phyloP scores from a whole-genome alignment of 1,140 invertebrate species.

The Sitophilus oryzae region DNA sequence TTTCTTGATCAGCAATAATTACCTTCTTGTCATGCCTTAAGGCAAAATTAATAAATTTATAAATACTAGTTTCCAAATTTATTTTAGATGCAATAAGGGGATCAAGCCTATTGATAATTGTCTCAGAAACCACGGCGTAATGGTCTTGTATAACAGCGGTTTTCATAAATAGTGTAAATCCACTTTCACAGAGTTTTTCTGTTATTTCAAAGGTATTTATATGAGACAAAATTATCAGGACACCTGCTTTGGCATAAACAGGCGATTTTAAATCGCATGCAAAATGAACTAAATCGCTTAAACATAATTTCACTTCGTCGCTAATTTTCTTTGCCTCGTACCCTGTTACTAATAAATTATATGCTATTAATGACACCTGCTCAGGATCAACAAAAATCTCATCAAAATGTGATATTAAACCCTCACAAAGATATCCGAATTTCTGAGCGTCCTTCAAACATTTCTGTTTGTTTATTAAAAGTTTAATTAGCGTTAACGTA shows the following conservation, averaged over 20 bases:
- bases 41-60: conserved; percentile 44
- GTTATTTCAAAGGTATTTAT: conserved; percentile 52
- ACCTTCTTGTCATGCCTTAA: conserved; percentile 41
- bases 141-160: conserved; percentile 44
- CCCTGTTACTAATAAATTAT: conserved; percentile 47
- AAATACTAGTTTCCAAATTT: conserved; percentile 36
- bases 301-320: conserved; percentile 39
- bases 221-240: conserved; percentile 48
- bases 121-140: conserved; percentile 45
- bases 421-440: conserved; percentile 18
- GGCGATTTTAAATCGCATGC: conserved; percentile 38
- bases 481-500: neutral
- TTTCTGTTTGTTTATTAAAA: neutral
- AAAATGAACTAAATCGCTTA: conserved; percentile 38
- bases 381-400: conserved; percentile 60
- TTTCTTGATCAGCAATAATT: conserved; percentile 12
- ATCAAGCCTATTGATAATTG: conserved; percentile 45
- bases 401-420: conserved; percentile 31
- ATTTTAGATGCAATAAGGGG: conserved; percentile 24
- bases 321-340: conserved; percentile 14
- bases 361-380: conserved; percentile 51
- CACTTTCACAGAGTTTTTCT: conserved; percentile 36
- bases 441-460: neutral
- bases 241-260: conserved; percentile 44
- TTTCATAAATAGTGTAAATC: conserved; percentile 42